These are phyloP conservation scores for Agrochola lychnidis DNA, from an alignment of 2,888 invertebrate genomes.

Conservation along the genomic window DNA sequence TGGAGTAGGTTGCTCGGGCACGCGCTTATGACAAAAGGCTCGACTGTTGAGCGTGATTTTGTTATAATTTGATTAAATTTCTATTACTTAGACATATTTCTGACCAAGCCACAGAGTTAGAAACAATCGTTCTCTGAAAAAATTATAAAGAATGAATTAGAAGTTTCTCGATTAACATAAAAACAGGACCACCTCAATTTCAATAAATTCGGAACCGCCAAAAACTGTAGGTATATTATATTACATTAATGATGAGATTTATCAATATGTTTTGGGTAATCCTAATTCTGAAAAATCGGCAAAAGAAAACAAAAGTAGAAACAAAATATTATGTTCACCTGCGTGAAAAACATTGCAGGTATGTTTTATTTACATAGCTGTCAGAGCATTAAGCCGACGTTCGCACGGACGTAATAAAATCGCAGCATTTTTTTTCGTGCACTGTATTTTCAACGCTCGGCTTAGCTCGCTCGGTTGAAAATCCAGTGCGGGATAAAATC, in stretches of 20 bases:
- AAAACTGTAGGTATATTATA: neutral
- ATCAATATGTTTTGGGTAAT: neutral
- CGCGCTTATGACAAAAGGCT: slow-evolving; percentile 80
- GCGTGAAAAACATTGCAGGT: neutral
- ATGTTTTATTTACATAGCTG: neutral
- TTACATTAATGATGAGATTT: neutral
- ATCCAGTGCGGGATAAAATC: too few relatives aligned
- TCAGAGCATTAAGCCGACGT: neutral
- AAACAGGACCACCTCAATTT: neutral
- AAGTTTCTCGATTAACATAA: neutral
- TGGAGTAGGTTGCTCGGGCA: slow-evolving; percentile 78
- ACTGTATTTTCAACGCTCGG: too few relatives aligned
- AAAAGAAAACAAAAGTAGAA: neutral
- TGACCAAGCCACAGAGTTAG: slow-evolving; percentile 61
- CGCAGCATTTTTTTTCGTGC: too few relatives aligned
- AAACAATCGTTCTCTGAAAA: neutral
- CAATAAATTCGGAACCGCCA: neutral
- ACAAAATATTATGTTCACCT: neutral
- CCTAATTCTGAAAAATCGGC: neutral
- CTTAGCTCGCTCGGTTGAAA: too few relatives aligned
- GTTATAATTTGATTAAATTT: slow-evolving; percentile 87
- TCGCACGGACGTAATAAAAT: too few relatives aligned
- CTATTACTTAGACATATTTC: slow-evolving; percentile 77
- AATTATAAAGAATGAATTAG: neutral
- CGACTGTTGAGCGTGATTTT: slow-evolving; percentile 79